Evolutionary conservation across 1,140 invertebrate species (phyloP).

Genomic region (Aporrectodea caliginosa): DNA sequence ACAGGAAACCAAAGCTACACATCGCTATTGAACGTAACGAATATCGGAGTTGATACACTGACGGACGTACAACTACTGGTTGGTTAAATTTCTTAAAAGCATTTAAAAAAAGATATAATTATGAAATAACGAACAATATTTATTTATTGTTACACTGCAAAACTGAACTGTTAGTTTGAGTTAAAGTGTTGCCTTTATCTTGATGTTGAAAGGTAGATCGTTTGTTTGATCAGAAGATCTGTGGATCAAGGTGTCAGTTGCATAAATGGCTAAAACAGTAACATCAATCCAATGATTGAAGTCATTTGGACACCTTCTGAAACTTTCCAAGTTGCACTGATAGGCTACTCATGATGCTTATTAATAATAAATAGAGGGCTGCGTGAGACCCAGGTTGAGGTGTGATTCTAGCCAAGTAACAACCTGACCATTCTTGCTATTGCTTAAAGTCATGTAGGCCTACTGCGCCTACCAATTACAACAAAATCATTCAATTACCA

Average conservation of each 20-base stretch:
- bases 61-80: background rate
- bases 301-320: no score
- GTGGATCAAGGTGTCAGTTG: background rate
- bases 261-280: no score
- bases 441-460: background rate
- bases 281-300: no score
- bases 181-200: background rate
- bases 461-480: background rate
- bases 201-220: background rate
- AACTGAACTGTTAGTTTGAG: background rate
- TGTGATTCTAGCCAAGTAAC: no score
- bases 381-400: no score
- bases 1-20: constrained; percentile 25
- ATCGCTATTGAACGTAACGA: constrained; percentile 27
- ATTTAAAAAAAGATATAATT: background rate
- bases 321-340: no score
- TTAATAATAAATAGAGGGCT: no score
- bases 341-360: no score
- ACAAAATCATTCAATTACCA: no score
- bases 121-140: background rate
- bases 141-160: background rate
- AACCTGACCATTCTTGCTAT: background rate
- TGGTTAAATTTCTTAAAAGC: background rate
- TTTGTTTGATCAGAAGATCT: background rate
- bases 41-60: constrained; percentile 32